Evolutionary conservation across 1,140 invertebrate species (phyloP).

Genomic region (Solenopsis invicta): DNA sequence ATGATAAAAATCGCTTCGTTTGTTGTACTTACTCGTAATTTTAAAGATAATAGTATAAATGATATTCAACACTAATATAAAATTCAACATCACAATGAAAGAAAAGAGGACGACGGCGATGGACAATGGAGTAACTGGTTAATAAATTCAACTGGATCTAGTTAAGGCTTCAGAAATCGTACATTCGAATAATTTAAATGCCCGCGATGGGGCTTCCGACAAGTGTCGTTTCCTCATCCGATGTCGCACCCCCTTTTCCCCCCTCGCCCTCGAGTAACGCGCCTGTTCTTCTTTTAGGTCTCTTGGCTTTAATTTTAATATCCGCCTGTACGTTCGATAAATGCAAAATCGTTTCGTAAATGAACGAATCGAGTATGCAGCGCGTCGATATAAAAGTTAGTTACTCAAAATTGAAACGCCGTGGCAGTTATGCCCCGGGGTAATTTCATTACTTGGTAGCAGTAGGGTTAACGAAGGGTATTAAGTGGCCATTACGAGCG

Average conservation of each 20-base stretch:
- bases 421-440: background rate
- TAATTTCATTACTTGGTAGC: constrained; percentile 54
- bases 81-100: background rate
- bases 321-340: background rate
- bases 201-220: constrained; percentile 78
- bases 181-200: constrained; percentile 86
- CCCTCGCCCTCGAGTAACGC: background rate
- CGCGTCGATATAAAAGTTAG: constrained; percentile 11
- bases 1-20: background rate
- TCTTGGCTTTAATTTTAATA: constrained; percentile 35
- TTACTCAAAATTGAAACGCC: constrained; percentile 42
- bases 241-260: background rate
- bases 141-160: constrained; percentile 80
- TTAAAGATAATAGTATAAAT: background rate
- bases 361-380: background rate
- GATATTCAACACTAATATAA: background rate
- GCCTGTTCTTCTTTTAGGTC: constrained; percentile 28
- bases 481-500: constrained; percentile 46
- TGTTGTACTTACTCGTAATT: background rate
- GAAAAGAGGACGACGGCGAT: background rate
- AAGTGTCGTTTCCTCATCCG: constrained; percentile 39
- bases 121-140: constrained; percentile 77
- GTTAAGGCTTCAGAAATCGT: constrained; percentile 86
- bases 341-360: background rate
- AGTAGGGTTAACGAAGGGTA: constrained; percentile 40